These are phyloP conservation scores for Cheirogaleus major DNA, from an alignment of 2,797 vertebrate genomes.

Conservation along the genomic window DNA sequence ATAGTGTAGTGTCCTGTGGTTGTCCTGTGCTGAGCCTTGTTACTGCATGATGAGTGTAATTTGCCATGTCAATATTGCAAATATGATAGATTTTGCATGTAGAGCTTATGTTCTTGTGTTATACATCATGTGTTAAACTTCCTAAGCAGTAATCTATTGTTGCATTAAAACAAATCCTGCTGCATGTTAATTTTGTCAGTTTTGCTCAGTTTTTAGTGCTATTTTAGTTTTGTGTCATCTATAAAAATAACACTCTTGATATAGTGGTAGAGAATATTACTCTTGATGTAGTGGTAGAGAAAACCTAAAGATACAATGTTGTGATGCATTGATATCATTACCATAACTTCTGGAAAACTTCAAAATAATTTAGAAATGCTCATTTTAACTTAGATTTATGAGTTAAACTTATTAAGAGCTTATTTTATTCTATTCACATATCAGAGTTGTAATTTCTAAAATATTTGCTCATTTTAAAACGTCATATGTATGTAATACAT, in stretches of 20 bases:
- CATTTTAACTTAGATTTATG: not conserved
- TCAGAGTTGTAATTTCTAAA: not conserved
- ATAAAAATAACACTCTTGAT: not conserved
- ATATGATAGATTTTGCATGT: constrained; percentile 78
- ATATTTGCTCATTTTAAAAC: not conserved
- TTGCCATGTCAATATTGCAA: constrained; percentile 51
- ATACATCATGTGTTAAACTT: constrained; percentile 41
- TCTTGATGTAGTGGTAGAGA: not conserved
- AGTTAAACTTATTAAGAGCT: not conserved
- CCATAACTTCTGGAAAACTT: not conserved
- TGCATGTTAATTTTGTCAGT: constrained; percentile 52
- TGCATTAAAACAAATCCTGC: not conserved
- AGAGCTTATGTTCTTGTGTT: constrained; percentile 54
- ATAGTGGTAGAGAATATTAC: not conserved
- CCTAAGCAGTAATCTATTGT: not conserved
- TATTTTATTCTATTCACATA: not conserved
- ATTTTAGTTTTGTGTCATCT: not conserved
- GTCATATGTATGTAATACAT: not conserved
- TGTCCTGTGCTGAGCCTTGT: constrained; percentile 78
- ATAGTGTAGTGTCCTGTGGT: constrained; percentile 82
- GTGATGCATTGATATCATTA: not conserved
- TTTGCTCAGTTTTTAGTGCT: constrained; percentile 38
- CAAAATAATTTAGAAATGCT: not conserved
- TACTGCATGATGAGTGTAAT: constrained; percentile 81
- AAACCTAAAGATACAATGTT: not conserved